Evolutionary conservation across 37 sponge, comb jelly and placozoan species (phyloP), one percentile per base, ranked within the genome.

Genomic region (Spongilla lacustris): DNA sequence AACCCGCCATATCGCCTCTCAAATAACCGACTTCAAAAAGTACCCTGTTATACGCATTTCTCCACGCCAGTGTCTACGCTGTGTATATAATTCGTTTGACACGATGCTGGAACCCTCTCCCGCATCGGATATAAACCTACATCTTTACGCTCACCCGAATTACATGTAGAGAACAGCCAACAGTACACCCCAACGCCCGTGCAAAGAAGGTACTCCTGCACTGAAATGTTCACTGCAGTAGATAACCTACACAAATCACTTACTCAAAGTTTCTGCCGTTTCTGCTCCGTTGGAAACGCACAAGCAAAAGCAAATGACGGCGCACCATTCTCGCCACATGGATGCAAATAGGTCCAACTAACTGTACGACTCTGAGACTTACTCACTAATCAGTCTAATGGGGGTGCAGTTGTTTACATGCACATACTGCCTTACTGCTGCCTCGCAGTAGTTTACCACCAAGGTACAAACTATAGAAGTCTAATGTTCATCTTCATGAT

Each of bases 291-390:
- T 58, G 19, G 58, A 58, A 17, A 58, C 58, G 58, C 58, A 13
- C 21, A 58, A 58, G 58, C 58, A 58, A 58, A 58, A 58, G 58
- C 19, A 58, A 58, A 58, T 58, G 12, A 58, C 58, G 58, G 21
- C 58, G 58, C 58, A 58, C 58, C 58, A 58, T 58, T 58, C 58
- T 58, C 58, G 58, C 58, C 58, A 58, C 58, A 58, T 58, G 58
- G 58, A 58, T 58, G 58, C 58, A 17, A 58, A 58, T 17, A 58
- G 19, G 58, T 6, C 14, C 11, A 1, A 13, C 41, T 6, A 9
- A 41, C 41, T 9, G 1, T 14, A 17, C 58, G 58, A 58, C 58
- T 58, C 58, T 58, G 19, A 58, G 58, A 17, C 19, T 58, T 13
- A 10, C 58, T 46, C n/a, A n/a, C n/a, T n/a, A n/a, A n/a, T n/a